Evolutionary conservation across 92 coral and sea anemone species (phyloP), one percentile per base, ranked within the genome.

Genomic region (Zoanthus solanderi): DNA sequence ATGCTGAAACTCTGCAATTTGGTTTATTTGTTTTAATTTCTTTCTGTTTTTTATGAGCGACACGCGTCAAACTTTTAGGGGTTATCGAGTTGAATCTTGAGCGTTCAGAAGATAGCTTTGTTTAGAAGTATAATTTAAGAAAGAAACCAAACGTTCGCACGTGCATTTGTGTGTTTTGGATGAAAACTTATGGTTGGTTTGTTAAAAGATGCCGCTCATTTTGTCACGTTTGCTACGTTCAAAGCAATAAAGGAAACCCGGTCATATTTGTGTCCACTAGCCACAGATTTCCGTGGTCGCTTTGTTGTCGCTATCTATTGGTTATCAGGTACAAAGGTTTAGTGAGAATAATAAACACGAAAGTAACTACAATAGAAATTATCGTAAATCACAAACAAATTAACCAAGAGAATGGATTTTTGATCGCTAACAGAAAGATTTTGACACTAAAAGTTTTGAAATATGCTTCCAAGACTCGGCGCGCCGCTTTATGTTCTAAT

Each of bases 61-160:
- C 75, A 81, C 85, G 85, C 63, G 85, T 67, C 74, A 66, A 57
- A n/a, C 23, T 18, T 17, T 68, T 29, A 66, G 61, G 85, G 85
- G 85, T 81, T 81, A 81, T 81, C 85, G 28, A 9, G 23, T 31
- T 13, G 47, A 81, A 81, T 81, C 85, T 81, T 81, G 85, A 81
- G 75, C 42, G 61, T 17, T 81, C 61, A 46, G 67, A 23, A 37
- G 42, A 46, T 47, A 9, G 75, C 30, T 65, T 65, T 67, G 46
- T 54, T 73, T 44, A 46, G 30, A 81, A 66, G 57, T 80, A 80
- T 16, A 14, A 9, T 42, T 66, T 44, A 23, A 45, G 75, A 11
- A 67, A 45, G 23, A 81, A 13, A 65, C 31, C 48, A 58, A 79
- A 57, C 72, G 45, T 46, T 66, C 71, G 45, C 85, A 81, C 85